Conservation (phyloP, 2,888 invertebrate species). For the Hanleya hanleyi region DNA sequence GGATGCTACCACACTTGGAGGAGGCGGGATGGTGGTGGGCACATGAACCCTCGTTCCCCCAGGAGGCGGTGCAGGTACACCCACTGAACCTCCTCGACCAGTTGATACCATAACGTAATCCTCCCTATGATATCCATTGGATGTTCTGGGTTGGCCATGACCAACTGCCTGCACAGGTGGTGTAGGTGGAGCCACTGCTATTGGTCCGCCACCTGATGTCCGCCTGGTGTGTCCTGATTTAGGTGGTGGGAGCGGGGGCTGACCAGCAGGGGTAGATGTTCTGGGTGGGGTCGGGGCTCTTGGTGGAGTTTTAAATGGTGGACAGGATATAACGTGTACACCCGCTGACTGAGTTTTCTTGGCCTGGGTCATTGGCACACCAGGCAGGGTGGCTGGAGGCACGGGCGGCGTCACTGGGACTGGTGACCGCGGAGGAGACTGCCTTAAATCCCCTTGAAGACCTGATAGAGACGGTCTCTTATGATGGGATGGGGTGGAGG, state of each 20-base stretch:
- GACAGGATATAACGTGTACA: background rate
- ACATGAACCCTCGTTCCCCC: background rate
- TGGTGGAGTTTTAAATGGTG: background rate
- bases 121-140: background rate
- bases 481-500: conserved; percentile 3
- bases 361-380: background rate
- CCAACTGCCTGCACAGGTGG: conserved; percentile 2
- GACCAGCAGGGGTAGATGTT: background rate
- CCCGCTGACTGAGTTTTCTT: background rate
- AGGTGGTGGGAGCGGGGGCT: conserved; percentile 21
- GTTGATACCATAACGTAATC: background rate
- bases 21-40: background rate
- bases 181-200: conserved; percentile 29
- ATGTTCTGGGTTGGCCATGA: background rate
- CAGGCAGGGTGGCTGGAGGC: conserved; percentile 17
- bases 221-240: background rate
- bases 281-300: background rate
- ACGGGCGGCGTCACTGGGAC: conserved; percentile 11
- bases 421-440: background rate
- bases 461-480: background rate
- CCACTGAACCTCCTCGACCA: background rate
- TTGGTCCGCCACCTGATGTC: background rate
- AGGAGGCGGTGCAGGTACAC: background rate
- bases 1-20: background rate
- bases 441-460: background rate